These are phyloP conservation scores for Brachypodius melanocephalos DNA, from an alignment of 2,113 vertebrate genomes.

Conservation along the genomic window DNA sequence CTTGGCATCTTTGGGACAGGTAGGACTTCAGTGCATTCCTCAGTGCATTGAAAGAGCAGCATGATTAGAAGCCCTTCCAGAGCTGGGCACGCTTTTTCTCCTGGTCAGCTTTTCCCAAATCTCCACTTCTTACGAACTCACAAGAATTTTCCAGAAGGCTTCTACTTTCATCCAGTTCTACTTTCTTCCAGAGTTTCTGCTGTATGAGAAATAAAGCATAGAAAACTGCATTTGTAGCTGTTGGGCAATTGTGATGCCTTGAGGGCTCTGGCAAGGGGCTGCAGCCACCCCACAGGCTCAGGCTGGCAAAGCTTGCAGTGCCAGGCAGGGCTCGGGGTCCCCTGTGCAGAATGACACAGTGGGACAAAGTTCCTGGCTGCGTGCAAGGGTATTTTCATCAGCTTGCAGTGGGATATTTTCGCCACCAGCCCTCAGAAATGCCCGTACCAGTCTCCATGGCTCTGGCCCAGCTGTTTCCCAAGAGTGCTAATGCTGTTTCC, in stretches of 20 bases:
- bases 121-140: background rate
- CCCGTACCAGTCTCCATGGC: background rate
- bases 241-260: background rate
- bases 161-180: background rate
- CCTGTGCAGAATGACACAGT: background rate
- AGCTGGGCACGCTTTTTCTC: background rate
- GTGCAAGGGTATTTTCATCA: background rate
- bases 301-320: background rate
- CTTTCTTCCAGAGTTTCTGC: background rate
- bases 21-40: background rate
- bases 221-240: background rate
- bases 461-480: background rate
- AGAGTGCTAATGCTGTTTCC: background rate
- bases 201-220: background rate
- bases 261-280: background rate
- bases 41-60: background rate
- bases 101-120: background rate
- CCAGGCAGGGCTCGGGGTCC: fast-evolving
- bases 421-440: background rate
- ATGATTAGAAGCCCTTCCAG: background rate
- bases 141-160: background rate
- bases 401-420: background rate
- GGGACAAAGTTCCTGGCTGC: background rate
- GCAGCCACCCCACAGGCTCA: background rate
- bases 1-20: background rate